Base-by-base conservation (phyloP, 2,888 invertebrate genomes). In the Neoscelio sp. region DNA sequence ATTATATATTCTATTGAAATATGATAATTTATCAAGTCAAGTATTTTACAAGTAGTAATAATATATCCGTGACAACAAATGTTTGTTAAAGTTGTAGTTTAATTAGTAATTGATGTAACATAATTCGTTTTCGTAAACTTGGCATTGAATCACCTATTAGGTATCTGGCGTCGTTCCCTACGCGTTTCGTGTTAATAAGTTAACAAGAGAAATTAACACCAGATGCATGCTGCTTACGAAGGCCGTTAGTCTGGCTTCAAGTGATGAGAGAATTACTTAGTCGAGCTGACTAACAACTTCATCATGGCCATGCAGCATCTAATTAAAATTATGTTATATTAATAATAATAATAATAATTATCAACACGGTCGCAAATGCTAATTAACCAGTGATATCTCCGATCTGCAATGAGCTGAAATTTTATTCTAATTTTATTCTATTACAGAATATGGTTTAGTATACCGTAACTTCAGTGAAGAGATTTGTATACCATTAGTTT, bases 211-310 rank as follows among this genome's bases (percentile, higher is more conserved):
- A 83, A 86, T 87, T 88, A 87, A 87, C 85, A 85, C 76, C 81
- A 78, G 80, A 85, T 84, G 89, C 89, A 89, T 89, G 89, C 80
- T 78, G 83, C 80, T 83, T 85, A 77, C 80, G 80, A 85, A 83
- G 74, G 82, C 81, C 81, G 80, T 82, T 85, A 82, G 80, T 82
- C 75, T 81, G 79, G 85, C 84, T 87, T 86, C 33, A 73, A 75
- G 48, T 83, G 84, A 83, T 71, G 80, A 82, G 80, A 77, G 52
- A 80, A 82, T 70, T 78, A 82, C 70, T 83, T 82, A 81, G 42
- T 79, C 67, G 52, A 80, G 56, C 80, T 46, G 71, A 83, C 82
- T 85, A 85, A 84, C 83, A 81, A 75, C 76, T 52, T 80, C 60
- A 80, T 83, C 80, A 77, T 75, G 60, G 79, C 67, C 80, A 80